phyloP scores from a whole-genome alignment of 2,797 vertebrate genomes.

The Takifugu rubripes region DNA sequence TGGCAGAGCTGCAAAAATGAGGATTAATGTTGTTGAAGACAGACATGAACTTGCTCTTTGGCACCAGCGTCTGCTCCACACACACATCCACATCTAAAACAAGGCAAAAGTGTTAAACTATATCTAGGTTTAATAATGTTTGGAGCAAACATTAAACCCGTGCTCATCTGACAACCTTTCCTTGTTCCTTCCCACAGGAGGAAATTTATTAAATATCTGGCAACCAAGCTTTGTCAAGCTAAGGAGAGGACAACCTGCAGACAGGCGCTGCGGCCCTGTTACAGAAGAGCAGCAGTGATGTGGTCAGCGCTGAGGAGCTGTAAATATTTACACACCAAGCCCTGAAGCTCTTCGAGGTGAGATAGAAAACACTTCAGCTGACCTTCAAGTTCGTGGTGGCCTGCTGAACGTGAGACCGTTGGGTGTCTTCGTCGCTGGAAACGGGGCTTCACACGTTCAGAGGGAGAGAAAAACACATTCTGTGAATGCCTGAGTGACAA shows the following conservation, averaged over 20 bases:
- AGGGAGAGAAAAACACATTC: too few relatives aligned
- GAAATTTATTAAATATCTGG: background rate
- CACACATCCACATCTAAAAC: too few relatives aligned
- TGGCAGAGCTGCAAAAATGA: too few relatives aligned
- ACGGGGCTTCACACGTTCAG: background rate
- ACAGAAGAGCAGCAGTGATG: background rate
- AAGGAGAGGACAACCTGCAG: background rate
- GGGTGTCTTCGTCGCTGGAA: background rate
- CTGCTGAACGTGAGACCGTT: conserved; percentile 12
- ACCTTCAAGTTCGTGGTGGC: conserved; percentile 29
- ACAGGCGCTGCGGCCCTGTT: conserved; percentile 1
- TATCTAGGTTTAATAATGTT: too few relatives aligned
- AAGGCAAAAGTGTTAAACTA: too few relatives aligned
- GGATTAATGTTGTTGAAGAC: too few relatives aligned
- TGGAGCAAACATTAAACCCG: background rate
- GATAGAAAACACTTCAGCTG: conserved; percentile 29
- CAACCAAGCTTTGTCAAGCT: background rate
- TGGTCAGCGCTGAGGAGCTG: conserved; percentile 13
- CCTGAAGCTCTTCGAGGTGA: conserved; percentile 39
- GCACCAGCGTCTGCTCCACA: too few relatives aligned
- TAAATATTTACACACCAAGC: conserved; percentile 66
- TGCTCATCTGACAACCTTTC: background rate
- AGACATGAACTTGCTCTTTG: too few relatives aligned
- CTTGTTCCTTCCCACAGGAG: conserved; percentile 26
- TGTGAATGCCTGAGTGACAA: background rate